A percentile compares a stretch with the other conserved stretches of the same genome.
phyloP scores from a whole-genome alignment of 1,140 invertebrate genomes.

The Nephila pilipes region DNA sequence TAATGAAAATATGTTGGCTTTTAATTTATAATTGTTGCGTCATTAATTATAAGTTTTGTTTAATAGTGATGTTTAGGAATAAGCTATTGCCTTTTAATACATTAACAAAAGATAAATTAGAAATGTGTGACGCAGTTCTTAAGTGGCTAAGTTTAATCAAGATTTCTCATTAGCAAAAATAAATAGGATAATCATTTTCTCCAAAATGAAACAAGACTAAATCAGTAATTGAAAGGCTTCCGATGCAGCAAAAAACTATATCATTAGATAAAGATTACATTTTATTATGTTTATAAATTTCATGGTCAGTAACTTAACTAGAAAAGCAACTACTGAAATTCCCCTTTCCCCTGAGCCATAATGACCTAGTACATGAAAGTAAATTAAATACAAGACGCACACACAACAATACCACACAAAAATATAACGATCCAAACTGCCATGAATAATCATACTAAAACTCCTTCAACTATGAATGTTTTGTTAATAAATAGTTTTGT shows the following conservation, averaged over 20 bases:
- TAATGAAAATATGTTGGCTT: too few species aligned
- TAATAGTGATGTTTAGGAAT: too few species aligned
- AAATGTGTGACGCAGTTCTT: too few species aligned
- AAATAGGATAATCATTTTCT: too few species aligned
- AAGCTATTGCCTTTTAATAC: too few species aligned
- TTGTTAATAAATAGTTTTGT: conserved; percentile 58
- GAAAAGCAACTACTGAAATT: neutral
- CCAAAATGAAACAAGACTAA: neutral
- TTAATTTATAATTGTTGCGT: too few species aligned
- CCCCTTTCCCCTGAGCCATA: neutral
- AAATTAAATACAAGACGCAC: conserved; percentile 8
- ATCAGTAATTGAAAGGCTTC: conserved; percentile 15
- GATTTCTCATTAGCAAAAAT: too few species aligned
- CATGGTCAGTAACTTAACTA: conserved; percentile 27
- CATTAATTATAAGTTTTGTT: too few species aligned
- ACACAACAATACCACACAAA: conserved; percentile 39
- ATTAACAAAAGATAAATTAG: too few species aligned
- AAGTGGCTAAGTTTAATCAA: too few species aligned
- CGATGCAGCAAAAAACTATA: conserved; percentile 13
- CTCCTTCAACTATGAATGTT: conserved; percentile 40
- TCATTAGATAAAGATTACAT: neutral
- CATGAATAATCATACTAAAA: conserved; percentile 5
- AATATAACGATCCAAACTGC: neutral
- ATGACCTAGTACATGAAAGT: neutral
- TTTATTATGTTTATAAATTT: conserved; percentile 19